Base-by-base conservation (phyloP, 2,797 vertebrate species). In the Vipera ursinii region DNA sequence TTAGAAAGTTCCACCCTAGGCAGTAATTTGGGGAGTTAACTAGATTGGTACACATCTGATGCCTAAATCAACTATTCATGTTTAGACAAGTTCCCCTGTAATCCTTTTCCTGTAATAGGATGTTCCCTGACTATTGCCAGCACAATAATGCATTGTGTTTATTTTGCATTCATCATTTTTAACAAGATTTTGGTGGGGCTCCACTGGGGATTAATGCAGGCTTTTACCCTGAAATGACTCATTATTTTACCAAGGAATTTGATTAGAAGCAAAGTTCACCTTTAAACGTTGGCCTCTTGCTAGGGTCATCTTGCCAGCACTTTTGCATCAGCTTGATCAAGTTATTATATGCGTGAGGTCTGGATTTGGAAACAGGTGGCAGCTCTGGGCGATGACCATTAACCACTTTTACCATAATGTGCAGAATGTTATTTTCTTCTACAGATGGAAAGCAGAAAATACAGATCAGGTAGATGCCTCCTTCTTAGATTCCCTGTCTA, bases 391-490 rank as follows among this genome's bases (percentile, higher is more conserved):
- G 99, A 92, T 98, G 97, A 7, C 99, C 99, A 95, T 98, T 99
- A 82, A 99, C 99, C 94, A 99, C 99, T 96, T 99, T 99, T 96
- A 99, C 98, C 99, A 99, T 99, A 95, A 99, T 98, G 96, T 99
- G 99, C 91, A 99, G 98, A 97, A 99, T 99, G 92, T 99, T 99
- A 94, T 98, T 99, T 96, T 99, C 99, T 32, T 99, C 99, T 99
- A 94, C 51, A 93, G 94, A 93, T 91, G n/a, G 93, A 90, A 95
- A 65, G 69, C 10, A 59, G 51, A 92, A 92, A 51, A 73, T n/a
- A 38, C 17, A 14, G 26, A 9, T 44, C n/a, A 10, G 60, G 44
- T 10, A 24, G 4, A 20, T 14, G 59, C 28, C 78, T 57, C 24
- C n/a, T 82, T 12, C 7, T 56, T n/a, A 28, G 51, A 51, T 61